These are phyloP conservation scores for Zonotrichia leucophrys DNA, from an alignment of 2,113 vertebrate genomes.

Conservation along the genomic window DNA sequence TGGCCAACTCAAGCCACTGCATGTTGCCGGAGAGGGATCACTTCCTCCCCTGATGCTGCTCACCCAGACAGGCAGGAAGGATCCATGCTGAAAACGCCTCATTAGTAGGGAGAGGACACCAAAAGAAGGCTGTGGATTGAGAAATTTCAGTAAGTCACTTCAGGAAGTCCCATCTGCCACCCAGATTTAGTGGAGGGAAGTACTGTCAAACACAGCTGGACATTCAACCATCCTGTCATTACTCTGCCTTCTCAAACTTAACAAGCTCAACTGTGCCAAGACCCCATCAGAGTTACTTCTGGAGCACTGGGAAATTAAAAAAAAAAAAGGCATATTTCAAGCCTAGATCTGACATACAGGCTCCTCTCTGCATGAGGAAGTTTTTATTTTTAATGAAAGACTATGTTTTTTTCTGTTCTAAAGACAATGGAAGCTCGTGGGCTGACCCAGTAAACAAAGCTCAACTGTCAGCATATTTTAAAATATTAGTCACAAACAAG, in stretches of 20 bases:
- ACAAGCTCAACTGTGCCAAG: slow-evolving; percentile 19
- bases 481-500: slow-evolving; percentile 32
- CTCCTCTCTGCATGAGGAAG: slow-evolving; percentile 30
- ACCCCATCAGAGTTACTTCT: not conserved
- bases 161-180: slow-evolving; percentile 51
- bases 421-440: slow-evolving; percentile 40
- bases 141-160: slow-evolving; percentile 36
- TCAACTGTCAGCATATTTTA: slow-evolving; percentile 33
- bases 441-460: slow-evolving; percentile 47
- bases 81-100: slow-evolving; percentile 1
- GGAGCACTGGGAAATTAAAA: slow-evolving; percentile 16
- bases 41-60: not conserved
- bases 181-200: slow-evolving; percentile 35
- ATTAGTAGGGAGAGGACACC: not conserved
- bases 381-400: slow-evolving; percentile 32
- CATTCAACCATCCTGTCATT: slow-evolving; percentile 37
- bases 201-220: slow-evolving; percentile 41
- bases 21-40: not conserved
- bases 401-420: not conserved
- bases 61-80: not conserved
- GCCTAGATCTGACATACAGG: not conserved
- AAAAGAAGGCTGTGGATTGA: not conserved
- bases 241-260: slow-evolving; percentile 31
- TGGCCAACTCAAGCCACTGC: not conserved
- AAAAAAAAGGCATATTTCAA: slow-evolving; percentile 28